These are phyloP conservation scores for Littorina saxatilis DNA, from an alignment of 1,140 invertebrate genomes.

Conservation along the genomic window DNA sequence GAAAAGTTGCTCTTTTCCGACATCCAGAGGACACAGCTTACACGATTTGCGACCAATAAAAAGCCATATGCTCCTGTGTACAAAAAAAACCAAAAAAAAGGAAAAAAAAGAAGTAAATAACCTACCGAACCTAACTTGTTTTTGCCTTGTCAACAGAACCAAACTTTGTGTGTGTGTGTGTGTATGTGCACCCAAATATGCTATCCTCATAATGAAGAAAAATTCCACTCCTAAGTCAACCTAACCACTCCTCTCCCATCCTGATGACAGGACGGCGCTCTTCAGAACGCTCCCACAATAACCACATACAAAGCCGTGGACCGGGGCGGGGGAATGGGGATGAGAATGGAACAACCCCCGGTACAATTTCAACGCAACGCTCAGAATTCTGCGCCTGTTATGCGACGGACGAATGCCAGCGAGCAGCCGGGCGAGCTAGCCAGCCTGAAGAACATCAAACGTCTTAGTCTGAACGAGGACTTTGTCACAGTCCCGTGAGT, in stretches of 20 bases:
- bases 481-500: slow-evolving; percentile 50
- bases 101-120: too few species aligned
- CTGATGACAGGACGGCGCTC: slow-evolving; percentile 51
- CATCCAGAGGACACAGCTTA: too few species aligned
- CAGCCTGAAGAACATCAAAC: slow-evolving; percentile 69
- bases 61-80: too few species aligned
- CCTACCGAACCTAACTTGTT: too few species aligned
- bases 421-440: slow-evolving; percentile 51
- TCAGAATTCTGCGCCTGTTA: neutral
- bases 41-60: too few species aligned
- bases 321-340: neutral
- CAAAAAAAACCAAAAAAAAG: too few species aligned
- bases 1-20: too few species aligned
- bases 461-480: slow-evolving; percentile 67
- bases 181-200: too few species aligned
- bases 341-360: slow-evolving; percentile 29
- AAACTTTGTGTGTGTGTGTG: too few species aligned
- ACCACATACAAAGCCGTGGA: slow-evolving; percentile 68
- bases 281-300: slow-evolving; percentile 64
- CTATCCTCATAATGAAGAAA: too few species aligned
- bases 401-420: neutral
- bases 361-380: slow-evolving; percentile 65
- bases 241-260: neutral
- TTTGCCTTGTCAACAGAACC: too few species aligned
- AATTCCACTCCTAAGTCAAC: neutral